Conservation (phyloP, 1,140 invertebrate genomes). For the Anoplophora glabripennis region DNA sequence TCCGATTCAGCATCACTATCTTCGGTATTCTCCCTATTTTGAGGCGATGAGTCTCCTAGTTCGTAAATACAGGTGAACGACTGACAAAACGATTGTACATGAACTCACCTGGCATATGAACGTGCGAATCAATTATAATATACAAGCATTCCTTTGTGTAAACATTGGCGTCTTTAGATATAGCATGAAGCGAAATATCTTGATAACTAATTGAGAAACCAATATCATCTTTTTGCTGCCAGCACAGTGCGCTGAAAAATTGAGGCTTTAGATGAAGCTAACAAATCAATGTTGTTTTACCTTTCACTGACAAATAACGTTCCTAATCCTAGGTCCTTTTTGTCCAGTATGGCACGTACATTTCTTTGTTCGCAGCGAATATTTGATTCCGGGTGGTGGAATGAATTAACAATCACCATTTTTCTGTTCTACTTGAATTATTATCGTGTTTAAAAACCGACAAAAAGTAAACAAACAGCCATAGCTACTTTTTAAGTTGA, state of each 20-base stretch:
- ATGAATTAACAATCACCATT: conserved; percentile 44
- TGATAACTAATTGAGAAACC: conserved; percentile 73
- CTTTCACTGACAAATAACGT: conserved; percentile 45
- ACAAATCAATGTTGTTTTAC: conserved; percentile 23
- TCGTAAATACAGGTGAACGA: background rate
- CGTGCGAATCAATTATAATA: conserved; percentile 64
- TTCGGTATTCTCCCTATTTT: conserved; percentile 51
- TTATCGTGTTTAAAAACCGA: no score
- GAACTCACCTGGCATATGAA: conserved; percentile 54
- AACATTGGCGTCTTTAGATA: conserved; percentile 63
- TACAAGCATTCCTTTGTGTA: conserved; percentile 69
- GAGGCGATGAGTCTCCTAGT: conserved; percentile 29
- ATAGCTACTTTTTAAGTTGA: no score
- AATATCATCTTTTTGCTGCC: conserved; percentile 56
- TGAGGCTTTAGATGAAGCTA: conserved; percentile 2
- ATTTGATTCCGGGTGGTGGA: conserved; percentile 39
- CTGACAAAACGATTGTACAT: background rate
- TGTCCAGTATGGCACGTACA: conserved; percentile 39
- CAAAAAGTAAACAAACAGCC: no score
- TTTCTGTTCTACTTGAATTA: conserved; percentile 10
- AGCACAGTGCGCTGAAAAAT: conserved; percentile 60
- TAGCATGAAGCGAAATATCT: conserved; percentile 71
- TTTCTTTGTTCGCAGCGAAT: conserved; percentile 40
- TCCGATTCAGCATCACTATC: conserved; percentile 53
- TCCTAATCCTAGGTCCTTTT: conserved; percentile 42